These are phyloP conservation scores for Protobothrops mucrosquamatus DNA, from an alignment of 2,113 vertebrate species.

Conservation along the genomic window DNA sequence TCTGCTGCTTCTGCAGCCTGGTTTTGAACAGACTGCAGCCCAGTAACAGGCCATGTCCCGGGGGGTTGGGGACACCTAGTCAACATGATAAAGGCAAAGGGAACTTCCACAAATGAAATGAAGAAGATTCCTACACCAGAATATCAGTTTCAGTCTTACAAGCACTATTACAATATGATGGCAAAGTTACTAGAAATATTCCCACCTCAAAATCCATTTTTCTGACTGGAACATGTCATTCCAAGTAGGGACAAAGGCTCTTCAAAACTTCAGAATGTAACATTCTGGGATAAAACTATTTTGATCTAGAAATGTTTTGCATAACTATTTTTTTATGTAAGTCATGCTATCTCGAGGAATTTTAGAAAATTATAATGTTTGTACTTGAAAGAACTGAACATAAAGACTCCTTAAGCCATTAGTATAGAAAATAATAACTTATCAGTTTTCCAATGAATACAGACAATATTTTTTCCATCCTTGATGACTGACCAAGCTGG, in stretches of 20 bases:
- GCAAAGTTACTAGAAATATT: background rate
- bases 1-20: rapidly evolving
- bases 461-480: background rate
- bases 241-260: background rate
- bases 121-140: background rate
- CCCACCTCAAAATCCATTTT: background rate
- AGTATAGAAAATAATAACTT: background rate
- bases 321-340: background rate
- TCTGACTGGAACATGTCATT: background rate
- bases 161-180: background rate
- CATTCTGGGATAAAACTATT: background rate
- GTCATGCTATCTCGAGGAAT: background rate
- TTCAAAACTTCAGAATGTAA: background rate
- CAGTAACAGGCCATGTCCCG: too few species aligned
- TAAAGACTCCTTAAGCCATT: background rate
- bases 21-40: too few species aligned
- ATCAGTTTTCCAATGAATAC: background rate
- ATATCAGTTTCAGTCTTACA: background rate
- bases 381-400: background rate
- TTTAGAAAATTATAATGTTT: background rate
- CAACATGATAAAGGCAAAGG: background rate
- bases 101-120: background rate
- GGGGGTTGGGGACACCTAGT: background rate
- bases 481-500: background rate
- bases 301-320: background rate